Evolutionary conservation across 2,888 invertebrate genomes (phyloP).

Genomic region (Cybosia mesomella): DNA sequence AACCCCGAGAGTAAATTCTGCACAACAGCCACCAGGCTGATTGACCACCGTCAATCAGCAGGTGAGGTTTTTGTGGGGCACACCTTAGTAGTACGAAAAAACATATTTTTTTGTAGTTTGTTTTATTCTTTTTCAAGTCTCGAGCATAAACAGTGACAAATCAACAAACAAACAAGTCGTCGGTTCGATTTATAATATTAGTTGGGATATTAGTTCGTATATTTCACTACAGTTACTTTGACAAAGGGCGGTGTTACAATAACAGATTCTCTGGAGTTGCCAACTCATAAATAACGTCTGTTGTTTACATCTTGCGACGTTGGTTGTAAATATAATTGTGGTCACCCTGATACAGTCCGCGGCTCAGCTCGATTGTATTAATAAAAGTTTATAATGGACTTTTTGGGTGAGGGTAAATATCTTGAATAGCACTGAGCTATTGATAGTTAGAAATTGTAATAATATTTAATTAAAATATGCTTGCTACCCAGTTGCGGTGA

Average conservation of each 20-base stretch:
- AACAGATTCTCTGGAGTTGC: conserved; percentile 22
- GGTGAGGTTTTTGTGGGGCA: too few species aligned
- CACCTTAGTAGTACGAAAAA: too few species aligned
- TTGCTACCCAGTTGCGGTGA: too few species aligned
- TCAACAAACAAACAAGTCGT: conserved; percentile 8
- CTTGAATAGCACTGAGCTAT: neutral
- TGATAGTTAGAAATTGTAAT: neutral
- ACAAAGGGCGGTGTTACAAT: conserved; percentile 23
- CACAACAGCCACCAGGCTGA: too few species aligned
- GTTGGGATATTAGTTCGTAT: conserved; percentile 15
- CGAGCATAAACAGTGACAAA: neutral
- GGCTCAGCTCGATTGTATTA: conserved; percentile 6
- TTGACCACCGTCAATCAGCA: too few species aligned
- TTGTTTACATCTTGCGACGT: conserved; percentile 18
- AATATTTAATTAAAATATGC: too few species aligned
- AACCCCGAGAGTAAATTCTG: too few species aligned
- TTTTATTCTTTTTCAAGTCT: too few species aligned
- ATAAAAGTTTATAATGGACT: conserved; percentile 9
- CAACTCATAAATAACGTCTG: conserved; percentile 20
- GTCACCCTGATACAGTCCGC: conserved; percentile 17
- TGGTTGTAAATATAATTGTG: conserved; percentile 18
- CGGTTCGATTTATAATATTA: conserved; percentile 7
- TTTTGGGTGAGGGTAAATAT: neutral
- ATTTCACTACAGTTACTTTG: conserved; percentile 17
- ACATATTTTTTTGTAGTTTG: too few species aligned